Evolutionary conservation across 2,113 vertebrate genomes (phyloP), one percentile per base, ranked within the genome.

Genomic region (Phylloscopus whistleri): DNA sequence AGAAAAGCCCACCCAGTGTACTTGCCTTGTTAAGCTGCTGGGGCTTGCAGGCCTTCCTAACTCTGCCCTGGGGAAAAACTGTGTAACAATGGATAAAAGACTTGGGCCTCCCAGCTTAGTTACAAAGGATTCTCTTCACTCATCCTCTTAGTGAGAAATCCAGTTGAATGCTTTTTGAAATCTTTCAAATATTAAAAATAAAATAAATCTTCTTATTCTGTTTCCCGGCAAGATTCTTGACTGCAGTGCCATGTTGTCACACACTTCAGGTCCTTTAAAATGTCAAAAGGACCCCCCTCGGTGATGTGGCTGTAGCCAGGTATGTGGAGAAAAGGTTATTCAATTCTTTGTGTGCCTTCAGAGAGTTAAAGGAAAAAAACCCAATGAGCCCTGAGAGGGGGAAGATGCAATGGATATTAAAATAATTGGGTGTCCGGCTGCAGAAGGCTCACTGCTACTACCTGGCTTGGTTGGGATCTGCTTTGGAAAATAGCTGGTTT

Each of bases 61-160:
- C 70, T 95, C 80, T 89, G 77, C 91, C 89, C 95, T 91, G 55
- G 83, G 70, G 93, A 89, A 79, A 93, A 93, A 84, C 81, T 93
- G 35, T 84, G 89, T 79, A 97, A 95, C 92, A 96, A 84, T 94
- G 87, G 94, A 95, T 96, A 78, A 96, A 98, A 96, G 87, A 84
- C 77, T 97, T 89, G 95, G 93, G 85, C 90, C 90, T 97, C 87
- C 84, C 90, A 77, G 77, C 60, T 80, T 90, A 94, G 87, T 87
- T 83, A 94, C 90, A 94, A 94, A 87, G 88, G 56, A 93, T 91
- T 91, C 87, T 93, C 84, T 95, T 72, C 78, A 95, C 79, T 96
- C 90, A 92, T 97, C 85, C 93, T 97, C 88, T 96, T 93, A 89
- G 95, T 91, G 92, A 97, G 93, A 96, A 97, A 96, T 97, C 92